Conservation (phyloP, 2,888 invertebrate species). For the Notocelia uddmanniana region DNA sequence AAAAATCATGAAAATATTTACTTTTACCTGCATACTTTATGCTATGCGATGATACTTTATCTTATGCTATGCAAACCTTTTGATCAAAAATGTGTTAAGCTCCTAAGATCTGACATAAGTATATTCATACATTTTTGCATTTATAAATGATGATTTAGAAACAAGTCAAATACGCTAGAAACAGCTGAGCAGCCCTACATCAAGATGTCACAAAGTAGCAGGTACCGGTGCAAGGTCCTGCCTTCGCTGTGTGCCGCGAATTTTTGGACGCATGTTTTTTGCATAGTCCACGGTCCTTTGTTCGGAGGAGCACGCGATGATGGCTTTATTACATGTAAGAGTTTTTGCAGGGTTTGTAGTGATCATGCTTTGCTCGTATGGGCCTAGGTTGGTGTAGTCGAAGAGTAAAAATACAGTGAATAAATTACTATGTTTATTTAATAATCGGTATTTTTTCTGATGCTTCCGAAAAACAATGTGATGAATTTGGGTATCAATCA, state of each 20-base stretch:
- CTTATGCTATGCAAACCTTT: neutral
- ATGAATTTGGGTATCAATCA: too few species aligned
- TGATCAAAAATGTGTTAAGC: neutral
- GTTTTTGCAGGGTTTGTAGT: constrained; percentile 12
- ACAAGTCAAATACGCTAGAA: too few species aligned
- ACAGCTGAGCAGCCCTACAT: constrained; percentile 71
- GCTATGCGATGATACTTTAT: too few species aligned
- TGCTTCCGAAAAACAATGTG: too few species aligned
- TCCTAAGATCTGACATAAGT: too few species aligned
- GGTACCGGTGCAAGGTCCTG: constrained; percentile 72
- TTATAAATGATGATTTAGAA: too few species aligned
- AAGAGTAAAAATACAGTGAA: neutral
- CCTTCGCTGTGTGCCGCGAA: constrained; percentile 72
- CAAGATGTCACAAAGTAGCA: constrained; percentile 84
- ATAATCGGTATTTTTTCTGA: too few species aligned
- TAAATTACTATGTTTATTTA: too few species aligned
- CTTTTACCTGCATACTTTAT: too few species aligned
- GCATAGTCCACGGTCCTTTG: constrained; percentile 55
- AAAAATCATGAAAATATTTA: too few species aligned
- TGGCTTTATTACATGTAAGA: constrained; percentile 32
- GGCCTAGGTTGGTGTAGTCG: neutral
- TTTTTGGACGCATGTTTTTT: constrained; percentile 73
- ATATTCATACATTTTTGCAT: too few species aligned
- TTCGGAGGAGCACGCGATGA: constrained; percentile 32
- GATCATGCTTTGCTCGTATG: neutral